Evolutionary conservation across 1,140 invertebrate species (phyloP).

Genomic region (Potamilus streckersoni): DNA sequence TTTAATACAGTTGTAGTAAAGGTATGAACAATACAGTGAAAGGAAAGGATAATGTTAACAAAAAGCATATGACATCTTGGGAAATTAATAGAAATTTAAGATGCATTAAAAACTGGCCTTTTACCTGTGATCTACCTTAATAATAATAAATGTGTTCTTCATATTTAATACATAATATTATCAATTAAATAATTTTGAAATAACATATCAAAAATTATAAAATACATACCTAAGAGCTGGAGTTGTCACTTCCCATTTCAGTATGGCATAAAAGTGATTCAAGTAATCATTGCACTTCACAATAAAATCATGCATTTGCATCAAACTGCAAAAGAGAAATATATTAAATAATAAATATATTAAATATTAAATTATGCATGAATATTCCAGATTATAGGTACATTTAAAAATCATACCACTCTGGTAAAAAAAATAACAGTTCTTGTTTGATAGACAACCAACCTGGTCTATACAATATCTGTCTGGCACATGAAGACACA

Average conservation of each 20-base stretch:
- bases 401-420: too few species aligned
- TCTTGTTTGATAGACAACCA: too few species aligned
- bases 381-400: not conserved
- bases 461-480: too few species aligned
- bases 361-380: not conserved
- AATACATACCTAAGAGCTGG: slow-evolving; percentile 46
- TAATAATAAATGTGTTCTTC: not conserved
- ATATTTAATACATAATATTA: not conserved
- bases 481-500: too few species aligned
- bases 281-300: slow-evolving; percentile 56
- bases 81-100: too few species aligned
- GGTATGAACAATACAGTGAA: too few species aligned
- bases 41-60: too few species aligned
- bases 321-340: slow-evolving; percentile 44
- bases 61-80: too few species aligned
- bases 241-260: slow-evolving; percentile 49
- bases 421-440: too few species aligned
- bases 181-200: not conserved
- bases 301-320: slow-evolving; percentile 57
- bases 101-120: not conserved
- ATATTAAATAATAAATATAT: not conserved
- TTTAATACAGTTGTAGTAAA: too few species aligned
- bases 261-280: slow-evolving; percentile 43
- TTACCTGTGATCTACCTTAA: not conserved
- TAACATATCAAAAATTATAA: not conserved